Evolutionary conservation across 2,797 vertebrate genomes (phyloP).

Genomic region (Sphaeramia orbicularis): DNA sequence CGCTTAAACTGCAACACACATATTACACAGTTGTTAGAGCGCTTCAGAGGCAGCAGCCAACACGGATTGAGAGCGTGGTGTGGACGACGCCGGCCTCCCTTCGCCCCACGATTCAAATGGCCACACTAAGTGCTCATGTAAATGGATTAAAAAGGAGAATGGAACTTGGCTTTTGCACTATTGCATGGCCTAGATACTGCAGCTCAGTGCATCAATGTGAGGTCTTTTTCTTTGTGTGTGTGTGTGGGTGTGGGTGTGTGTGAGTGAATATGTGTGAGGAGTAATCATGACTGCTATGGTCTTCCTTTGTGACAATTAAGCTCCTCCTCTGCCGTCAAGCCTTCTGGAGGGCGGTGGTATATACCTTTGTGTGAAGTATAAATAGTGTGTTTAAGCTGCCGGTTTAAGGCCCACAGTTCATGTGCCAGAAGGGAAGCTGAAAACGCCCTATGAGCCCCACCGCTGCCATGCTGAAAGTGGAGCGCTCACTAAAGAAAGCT

Average conservation of each 20-base stretch:
- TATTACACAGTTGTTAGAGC: conserved; percentile 44
- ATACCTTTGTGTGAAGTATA: conserved; percentile 38
- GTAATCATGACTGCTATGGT: conserved; percentile 42
- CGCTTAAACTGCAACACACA: conserved; percentile 36
- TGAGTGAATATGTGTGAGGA: conserved; percentile 33
- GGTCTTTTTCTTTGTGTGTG: conserved; percentile 23
- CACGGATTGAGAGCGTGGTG: conserved; percentile 18
- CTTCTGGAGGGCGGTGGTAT: conserved; percentile 33
- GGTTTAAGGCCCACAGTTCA: conserved; percentile 21
- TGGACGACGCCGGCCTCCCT: conserved; percentile 7
- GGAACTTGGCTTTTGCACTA: conserved; percentile 49
- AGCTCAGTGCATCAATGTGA: conserved; percentile 28
- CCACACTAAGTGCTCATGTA: conserved; percentile 62
- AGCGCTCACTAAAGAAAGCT: conserved; percentile 36
- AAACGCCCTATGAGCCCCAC: conserved; percentile 10
- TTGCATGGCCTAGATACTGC: conserved; percentile 60
- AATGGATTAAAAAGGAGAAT: conserved; percentile 68
- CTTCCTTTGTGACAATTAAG: conserved; percentile 54
- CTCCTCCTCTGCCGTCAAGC: conserved; percentile 43
- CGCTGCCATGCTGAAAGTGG: conserved; percentile 18
- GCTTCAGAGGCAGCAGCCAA: conserved; percentile 18
- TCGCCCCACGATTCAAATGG: conserved; percentile 47
- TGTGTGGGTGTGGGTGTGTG: no score
- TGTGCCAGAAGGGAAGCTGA: conserved; percentile 19
- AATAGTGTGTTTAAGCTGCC: conserved; percentile 25